Evolutionary conservation across 2,888 invertebrate species (phyloP).

Genomic region (Dichetophora obliterata): DNA sequence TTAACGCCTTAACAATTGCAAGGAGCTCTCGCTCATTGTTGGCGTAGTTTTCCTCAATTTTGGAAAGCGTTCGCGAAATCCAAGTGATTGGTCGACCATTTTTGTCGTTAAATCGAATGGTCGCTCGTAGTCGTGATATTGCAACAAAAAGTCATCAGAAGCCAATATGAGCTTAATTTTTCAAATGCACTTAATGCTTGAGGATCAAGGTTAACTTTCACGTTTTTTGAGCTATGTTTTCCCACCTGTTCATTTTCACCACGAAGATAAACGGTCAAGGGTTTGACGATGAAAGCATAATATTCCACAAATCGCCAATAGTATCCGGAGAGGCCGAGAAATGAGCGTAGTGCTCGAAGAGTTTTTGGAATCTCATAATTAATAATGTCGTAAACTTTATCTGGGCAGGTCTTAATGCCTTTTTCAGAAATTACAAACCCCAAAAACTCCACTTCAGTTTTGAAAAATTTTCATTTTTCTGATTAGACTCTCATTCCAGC

Average conservation of each 20-base stretch:
- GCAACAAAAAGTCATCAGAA: slow-evolving; percentile 35
- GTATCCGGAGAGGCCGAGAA: slow-evolving; percentile 39
- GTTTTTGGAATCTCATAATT: slow-evolving; percentile 37
- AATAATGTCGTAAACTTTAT: slow-evolving; percentile 40
- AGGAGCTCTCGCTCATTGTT: slow-evolving; percentile 41
- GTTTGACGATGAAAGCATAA: slow-evolving; percentile 43
- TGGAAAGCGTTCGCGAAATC: slow-evolving; percentile 42
- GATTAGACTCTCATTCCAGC: slow-evolving; percentile 31
- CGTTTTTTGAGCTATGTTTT: slow-evolving; percentile 37
- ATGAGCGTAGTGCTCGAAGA: slow-evolving; percentile 29
- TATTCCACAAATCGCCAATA: slow-evolving; percentile 43
- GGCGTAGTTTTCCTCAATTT: slow-evolving; percentile 46
- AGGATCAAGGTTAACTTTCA: slow-evolving; percentile 34
- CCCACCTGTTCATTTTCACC: slow-evolving; percentile 41
- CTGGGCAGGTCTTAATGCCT: slow-evolving; percentile 40
- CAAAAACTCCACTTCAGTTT: slow-evolving; percentile 36
- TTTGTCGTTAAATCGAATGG: slow-evolving; percentile 42
- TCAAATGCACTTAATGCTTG: slow-evolving; percentile 42
- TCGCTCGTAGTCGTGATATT: slow-evolving; percentile 35
- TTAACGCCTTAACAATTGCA: slow-evolving; percentile 44
- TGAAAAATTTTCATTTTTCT: slow-evolving; percentile 38
- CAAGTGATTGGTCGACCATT: slow-evolving; percentile 42
- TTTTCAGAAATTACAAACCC: slow-evolving; percentile 39
- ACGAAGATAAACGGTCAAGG: slow-evolving; percentile 40
- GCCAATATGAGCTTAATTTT: slow-evolving; percentile 38